Base-by-base conservation (phyloP, 2,888 invertebrate genomes). In the Apamea crenata region DNA sequence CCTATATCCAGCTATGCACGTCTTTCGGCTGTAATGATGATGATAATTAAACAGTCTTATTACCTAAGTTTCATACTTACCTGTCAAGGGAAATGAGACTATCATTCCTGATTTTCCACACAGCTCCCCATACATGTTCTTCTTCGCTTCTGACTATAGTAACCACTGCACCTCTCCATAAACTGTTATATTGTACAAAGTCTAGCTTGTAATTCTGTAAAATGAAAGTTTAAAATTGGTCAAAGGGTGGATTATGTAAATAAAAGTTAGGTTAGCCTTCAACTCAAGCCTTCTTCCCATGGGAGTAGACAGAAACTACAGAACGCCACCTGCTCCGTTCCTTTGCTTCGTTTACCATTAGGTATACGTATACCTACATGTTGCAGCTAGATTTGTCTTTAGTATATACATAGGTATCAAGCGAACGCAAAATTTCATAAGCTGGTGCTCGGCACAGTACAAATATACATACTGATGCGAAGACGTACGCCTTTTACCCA, bases 141-240 rank as follows among this genome's bases (percentile, higher is more conserved):
- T 67, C 65, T 10, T 78, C 65, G 61, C 63, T 74, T 18, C 82
- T 80, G 10, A 83, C 84, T 81, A 80, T 69, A 56, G 83, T 86
- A 63, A 84, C 86, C 18, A 85, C 81, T 44, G 86, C 78, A 29
- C 83, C 89, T 70, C 74, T 66, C 87, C 83, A 84, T 47, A 76
- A 65, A 25, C 40, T 21, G 40, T 47, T 73, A 72, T 63, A 80
- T 21, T 75, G 65, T 6, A 80, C 85, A 56, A 89, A 89, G 63
- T 84, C 88, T 56, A 88, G 44, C 74, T 63, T 80, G 59, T 88
- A 68, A 66, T 84, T 81, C 89, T 89, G 77, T 29, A 82, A 87
- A n/a, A 63, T 29, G 67, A n/a, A 25, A 1, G 29, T 21, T 65
- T 18, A 50, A 47, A 44, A 78, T 53, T 53, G 1, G 12, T 29